Evolutionary conservation across 2,113 vertebrate genomes (phyloP), one percentile per base, ranked within the genome.

Genomic region (Romanogobio albipinnatus): DNA sequence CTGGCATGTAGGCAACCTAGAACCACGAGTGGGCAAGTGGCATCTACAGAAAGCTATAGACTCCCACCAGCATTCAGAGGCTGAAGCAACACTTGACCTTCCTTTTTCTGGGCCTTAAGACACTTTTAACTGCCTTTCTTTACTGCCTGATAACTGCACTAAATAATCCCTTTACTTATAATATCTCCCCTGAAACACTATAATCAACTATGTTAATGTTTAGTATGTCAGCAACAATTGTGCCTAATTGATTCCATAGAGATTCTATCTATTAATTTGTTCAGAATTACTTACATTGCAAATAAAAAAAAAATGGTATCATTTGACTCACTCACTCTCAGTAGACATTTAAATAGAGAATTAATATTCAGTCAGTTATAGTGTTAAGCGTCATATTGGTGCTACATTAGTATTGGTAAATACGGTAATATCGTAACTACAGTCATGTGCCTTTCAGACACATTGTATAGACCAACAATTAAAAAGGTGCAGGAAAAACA

Each of bases 21-120:
- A 81, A 59, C 68, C 58, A 51, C 5, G 45, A 81, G 58, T 86
- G 84, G 83, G 49, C 9, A 26, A 83, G 58, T 86, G 84, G 76
- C 82, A 84, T 66, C 82, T 75, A 82, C 74, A 33, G 26, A 70
- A 43, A 66, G 82, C 45, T 10, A 45, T 45, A 15, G 49, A 33
- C 43, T 47, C 59, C 49, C 22, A 61, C 17, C 56, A 83, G 33
- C 29, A 49, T 47, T 47, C 1, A 66, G 24, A 62, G n/a, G 56
- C 53, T 39, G 51, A 45, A 64, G 15, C n/a, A 47, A 49, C 56
- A 66, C 43, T 81, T 66, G 45, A 22, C 78, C 19, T 33, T 66
- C n/a, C 5, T 53, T 7, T 26, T 24, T 19, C 26, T 53, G 74
- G 49, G 74, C 24, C 53, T 76, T 71, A n/a, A 70, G 22, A 13